Conservation (phyloP, 2,888 invertebrate genomes). For the Eilema griseolum region DNA sequence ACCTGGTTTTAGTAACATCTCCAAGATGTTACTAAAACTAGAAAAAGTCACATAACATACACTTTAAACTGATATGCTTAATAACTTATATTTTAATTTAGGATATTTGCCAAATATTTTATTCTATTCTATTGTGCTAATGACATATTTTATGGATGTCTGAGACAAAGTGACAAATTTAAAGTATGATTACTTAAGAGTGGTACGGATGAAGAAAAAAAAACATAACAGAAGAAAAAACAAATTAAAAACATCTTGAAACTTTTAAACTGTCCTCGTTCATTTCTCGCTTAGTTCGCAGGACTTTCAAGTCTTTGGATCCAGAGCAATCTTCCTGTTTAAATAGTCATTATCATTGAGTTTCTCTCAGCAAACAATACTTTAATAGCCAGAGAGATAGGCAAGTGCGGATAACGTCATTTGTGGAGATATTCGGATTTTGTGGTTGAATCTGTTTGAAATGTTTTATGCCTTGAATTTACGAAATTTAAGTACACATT, state of each 20-base stretch:
- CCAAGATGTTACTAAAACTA: no score
- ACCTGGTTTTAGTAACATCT: no score
- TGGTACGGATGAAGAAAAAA: not conserved
- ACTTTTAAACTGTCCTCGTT: not conserved
- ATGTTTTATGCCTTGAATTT: not conserved
- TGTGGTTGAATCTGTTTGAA: not conserved
- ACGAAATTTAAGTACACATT: not conserved
- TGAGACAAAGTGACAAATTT: slow-evolving; percentile 5
- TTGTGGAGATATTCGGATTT: slow-evolving; percentile 17
- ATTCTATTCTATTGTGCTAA: no score
- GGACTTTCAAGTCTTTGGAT: slow-evolving; percentile 20
- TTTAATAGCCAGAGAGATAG: slow-evolving; percentile 36
- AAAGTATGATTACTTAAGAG: not conserved
- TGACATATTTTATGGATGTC: no score
- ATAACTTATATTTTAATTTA: no score
- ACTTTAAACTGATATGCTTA: no score
- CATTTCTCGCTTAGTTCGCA: slow-evolving; percentile 30
- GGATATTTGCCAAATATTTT: no score
- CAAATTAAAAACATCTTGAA: slow-evolving; percentile 8
- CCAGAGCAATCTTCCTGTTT: slow-evolving; percentile 37
- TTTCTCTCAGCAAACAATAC: slow-evolving; percentile 36
- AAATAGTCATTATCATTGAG: slow-evolving; percentile 46
- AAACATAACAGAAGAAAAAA: not conserved
- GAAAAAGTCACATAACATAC: no score
- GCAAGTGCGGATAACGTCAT: slow-evolving; percentile 20